These are phyloP conservation scores for Spialia ferax DNA, from an alignment of 2,888 invertebrate species.

Conservation along the genomic window DNA sequence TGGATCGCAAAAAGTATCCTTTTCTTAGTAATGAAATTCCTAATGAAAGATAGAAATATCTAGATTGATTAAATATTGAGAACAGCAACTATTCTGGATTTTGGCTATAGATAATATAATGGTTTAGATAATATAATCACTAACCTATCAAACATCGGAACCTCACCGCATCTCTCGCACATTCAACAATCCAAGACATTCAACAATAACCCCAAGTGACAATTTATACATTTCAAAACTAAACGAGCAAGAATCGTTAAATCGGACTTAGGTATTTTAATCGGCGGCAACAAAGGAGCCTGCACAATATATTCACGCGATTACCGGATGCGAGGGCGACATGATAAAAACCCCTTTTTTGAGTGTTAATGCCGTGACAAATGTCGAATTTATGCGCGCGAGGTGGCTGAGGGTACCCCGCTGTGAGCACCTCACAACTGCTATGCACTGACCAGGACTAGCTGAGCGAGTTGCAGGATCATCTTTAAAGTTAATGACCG, in stretches of 20 bases:
- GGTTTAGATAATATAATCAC: no score
- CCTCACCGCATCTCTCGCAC: no score
- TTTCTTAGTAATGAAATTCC: no score
- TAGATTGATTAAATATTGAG: no score
- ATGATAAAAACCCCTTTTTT: constrained; percentile 78
- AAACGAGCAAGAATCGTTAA: constrained; percentile 27
- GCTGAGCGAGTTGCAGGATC: neutral
- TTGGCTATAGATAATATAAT: no score
- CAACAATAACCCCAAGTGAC: no score
- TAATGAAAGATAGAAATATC: no score
- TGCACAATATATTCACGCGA: constrained; percentile 64
- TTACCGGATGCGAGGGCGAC: constrained; percentile 83
- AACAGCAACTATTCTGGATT: no score
- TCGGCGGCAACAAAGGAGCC: constrained; percentile 34
- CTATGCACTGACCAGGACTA: constrained; percentile 44
- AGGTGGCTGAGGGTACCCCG: constrained; percentile 72
- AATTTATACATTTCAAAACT: constrained; percentile 35
- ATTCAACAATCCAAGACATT: no score
- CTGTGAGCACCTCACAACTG: constrained; percentile 57
- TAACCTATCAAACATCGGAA: no score
- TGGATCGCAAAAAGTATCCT: no score
- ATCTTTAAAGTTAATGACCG: no score
- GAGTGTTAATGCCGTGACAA: constrained; percentile 86
- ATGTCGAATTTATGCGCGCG: constrained; percentile 83
- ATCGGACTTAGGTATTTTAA: constrained; percentile 36